Base-by-base conservation (phyloP, 2,797 vertebrate species). In the Salarias fasciatus region DNA sequence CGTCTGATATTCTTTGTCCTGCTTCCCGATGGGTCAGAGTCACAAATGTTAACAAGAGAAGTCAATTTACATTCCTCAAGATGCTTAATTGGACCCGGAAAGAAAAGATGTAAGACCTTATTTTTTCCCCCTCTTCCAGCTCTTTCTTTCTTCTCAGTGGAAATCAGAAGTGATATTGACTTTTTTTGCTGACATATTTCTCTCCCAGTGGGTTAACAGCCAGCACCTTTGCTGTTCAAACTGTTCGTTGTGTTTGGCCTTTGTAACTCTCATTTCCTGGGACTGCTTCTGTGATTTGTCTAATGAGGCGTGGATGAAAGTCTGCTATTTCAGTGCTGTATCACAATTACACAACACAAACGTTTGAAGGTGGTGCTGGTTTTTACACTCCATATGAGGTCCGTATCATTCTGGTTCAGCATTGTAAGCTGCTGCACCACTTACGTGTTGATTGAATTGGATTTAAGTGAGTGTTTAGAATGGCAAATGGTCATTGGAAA, bases 41-140 rank as follows among this genome's bases (percentile, higher is more conserved):
- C 75, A 77, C 58, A 69, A 63, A 69, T 73, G 69, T 83, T 75
- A 83, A 85, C 78, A 79, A 77, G 76, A 79, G 40, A 77, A 79
- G 60, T 82, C 51, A 76, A 78, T 84, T 84, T 82, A 57, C 40
- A 70, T 80, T 80, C 68, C 62, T 66, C 4, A 43, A 66, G 63
- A 37, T 74, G 47, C 57, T 49, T 77, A 58, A 79, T 77, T 71
- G 68, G 62, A 75, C 40, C 37, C 40, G 48, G 40, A 57, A n/a
- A 64, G 44, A 77, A 55, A 51, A 38, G 0, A n/a, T 3, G 1
- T 14, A 28, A 24, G 3, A 36, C 4, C 37, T 33, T 62, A 37
- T 42, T 57, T 68, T 44, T 46, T 18, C 24, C 35, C 13, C 3
- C n/a, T n/a, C 5, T 13, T 12, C 44, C 42, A 9, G 9, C 33